Conservation (phyloP, 2,888 invertebrate genomes). For the Hirtodrosophila trivittata region DNA sequence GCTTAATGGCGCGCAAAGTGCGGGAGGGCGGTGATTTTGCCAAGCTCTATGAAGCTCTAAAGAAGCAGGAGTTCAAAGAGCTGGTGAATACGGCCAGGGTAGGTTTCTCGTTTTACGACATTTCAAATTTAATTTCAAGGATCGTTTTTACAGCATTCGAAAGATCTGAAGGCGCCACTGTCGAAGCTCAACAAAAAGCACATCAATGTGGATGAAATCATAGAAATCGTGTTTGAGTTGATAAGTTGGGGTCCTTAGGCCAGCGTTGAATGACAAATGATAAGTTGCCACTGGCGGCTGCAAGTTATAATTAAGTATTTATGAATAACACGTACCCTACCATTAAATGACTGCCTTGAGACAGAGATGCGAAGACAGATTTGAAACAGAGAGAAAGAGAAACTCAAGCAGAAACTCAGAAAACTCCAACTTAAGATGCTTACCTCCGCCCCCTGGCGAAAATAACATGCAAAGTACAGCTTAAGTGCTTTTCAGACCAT, state of each 20-base stretch:
- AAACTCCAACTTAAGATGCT: conserved; percentile 49
- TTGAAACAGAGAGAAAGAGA: conserved; percentile 1
- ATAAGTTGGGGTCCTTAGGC: conserved; percentile 76
- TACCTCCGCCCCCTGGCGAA: conserved; percentile 7
- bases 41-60: conserved; percentile 67
- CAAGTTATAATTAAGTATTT: conserved; percentile 58
- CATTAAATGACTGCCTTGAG: conserved; percentile 40
- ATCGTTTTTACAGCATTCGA: conserved; percentile 54
- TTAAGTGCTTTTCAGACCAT: conserved; percentile 50
- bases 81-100: conserved; percentile 69
- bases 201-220: conserved; percentile 75
- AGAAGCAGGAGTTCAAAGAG: conserved; percentile 59
- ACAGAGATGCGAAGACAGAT: background rate
- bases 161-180: conserved; percentile 52
- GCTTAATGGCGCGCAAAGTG: conserved; percentile 69
- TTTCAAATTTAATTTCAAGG: background rate
- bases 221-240: conserved; percentile 59
- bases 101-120: conserved; percentile 41
- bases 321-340: conserved; percentile 36
- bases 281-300: conserved; percentile 26
- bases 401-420: too few relatives aligned
- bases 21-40: conserved; percentile 69
- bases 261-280: conserved; percentile 3
- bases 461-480: conserved; percentile 46
- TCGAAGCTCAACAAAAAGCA: conserved; percentile 52